Base-by-base conservation (phyloP, 1,140 invertebrate genomes). In the Zaprionus camerounensis region DNA sequence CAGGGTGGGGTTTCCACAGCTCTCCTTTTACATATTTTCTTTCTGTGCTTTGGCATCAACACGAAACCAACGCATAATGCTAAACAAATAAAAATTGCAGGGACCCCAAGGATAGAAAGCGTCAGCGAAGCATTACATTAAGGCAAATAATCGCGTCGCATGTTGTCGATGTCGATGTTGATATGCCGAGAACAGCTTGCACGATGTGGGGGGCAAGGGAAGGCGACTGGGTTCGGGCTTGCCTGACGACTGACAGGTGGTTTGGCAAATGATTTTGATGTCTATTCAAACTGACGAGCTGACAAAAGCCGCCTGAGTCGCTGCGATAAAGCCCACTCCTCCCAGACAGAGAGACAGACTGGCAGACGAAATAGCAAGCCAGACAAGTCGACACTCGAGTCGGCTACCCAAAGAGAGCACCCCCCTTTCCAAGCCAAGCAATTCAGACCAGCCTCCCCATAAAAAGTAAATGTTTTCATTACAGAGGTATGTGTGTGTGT, bases 401-500 rank as follows among this genome's bases (percentile, higher is more conserved):
- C 13, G 26, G 28, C 17, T 56, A 26, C 26, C 20, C 51, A 51
- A 22, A n/a, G n/a, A 51, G 46, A n/a, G 3, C 6, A 41, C 6
- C 17, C 12, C 20, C 20, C 59, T 49, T 22, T n/a, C 31, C 4
- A 12, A 38, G 20, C 36, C 11, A 34, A 46, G 15, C 44, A 59
- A 71, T 63, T 44, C 46, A 74, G 56, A 36, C 26, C 56, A 44
- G 53, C 66, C 58, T 49, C 59, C 38, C 31, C 36, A 62, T 34
- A 61, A 66, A 73, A 76, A 76, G 81, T 74, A 85, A 90, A 85
- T 90, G 81, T 90, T 88, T 88, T 85, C 79, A 82, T 88, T 88
- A 76, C 46, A 53, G 62, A 58, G 61, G 36, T 64, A 34, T 66
- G 81, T 56, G 49, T 72, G 68, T 69, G 61, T 36, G 34, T 59